These are phyloP conservation scores for Crambe crambe DNA, from an alignment of 37 sponge, comb jelly and placozoan species.

Conservation along the genomic window DNA sequence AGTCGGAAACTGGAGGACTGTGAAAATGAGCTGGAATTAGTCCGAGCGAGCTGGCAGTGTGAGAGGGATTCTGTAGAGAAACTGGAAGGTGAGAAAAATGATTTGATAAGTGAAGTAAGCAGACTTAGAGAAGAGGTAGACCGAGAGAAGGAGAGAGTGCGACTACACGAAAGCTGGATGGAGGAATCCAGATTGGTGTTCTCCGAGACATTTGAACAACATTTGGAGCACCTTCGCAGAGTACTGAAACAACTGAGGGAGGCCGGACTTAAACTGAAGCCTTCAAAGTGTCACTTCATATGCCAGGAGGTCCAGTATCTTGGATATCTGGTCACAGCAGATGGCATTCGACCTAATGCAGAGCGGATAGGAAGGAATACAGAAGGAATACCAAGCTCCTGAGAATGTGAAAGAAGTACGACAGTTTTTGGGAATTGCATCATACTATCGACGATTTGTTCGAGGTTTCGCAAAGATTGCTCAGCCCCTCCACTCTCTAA, in stretches of 20 bases:
- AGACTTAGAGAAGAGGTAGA: no score
- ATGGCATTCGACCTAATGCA: constrained; percentile 19
- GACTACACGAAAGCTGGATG: no score
- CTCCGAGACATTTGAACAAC: not conserved
- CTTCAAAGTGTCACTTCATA: constrained; percentile 32
- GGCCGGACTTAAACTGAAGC: constrained; percentile 38
- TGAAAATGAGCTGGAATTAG: no score
- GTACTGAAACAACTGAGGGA: not conserved
- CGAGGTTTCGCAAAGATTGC: constrained; percentile 19
- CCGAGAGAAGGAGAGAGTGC: no score
- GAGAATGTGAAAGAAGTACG: constrained; percentile 9
- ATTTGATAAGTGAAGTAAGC: no score
- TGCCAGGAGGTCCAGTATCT: constrained; percentile 45
- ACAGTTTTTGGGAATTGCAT: constrained; percentile 42
- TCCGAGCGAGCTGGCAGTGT: no score
- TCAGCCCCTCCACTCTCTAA: constrained; percentile 10
- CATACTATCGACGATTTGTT: constrained; percentile 33
- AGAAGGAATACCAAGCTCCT: constrained; percentile 30
- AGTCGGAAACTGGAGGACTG: not conserved
- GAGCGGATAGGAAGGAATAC: not conserved
- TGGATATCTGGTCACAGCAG: constrained; percentile 33
- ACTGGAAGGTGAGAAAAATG: no score
- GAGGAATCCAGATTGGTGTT: no score
- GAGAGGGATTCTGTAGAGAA: no score
- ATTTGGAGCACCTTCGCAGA: not conserved